phyloP scores from a whole-genome alignment of 2,797 vertebrate species.

The Phyllotis vaccarum region DNA sequence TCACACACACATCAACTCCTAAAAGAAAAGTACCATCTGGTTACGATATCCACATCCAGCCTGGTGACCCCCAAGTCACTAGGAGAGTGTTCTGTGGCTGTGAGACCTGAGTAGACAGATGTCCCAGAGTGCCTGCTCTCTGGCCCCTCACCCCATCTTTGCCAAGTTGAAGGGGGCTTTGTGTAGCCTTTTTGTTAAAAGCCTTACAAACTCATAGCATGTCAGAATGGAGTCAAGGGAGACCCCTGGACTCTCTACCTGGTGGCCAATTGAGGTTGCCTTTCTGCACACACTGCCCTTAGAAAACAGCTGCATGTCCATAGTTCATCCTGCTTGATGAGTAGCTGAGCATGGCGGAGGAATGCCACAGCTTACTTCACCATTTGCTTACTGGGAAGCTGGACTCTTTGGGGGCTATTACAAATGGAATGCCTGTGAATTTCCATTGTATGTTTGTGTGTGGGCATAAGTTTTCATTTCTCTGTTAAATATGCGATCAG shows the following conservation, averaged over 20 bases:
- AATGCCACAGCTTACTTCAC: neutral
- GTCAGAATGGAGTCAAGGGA: neutral
- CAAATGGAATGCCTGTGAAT: neutral
- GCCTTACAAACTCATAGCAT: neutral
- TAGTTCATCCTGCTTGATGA: neutral
- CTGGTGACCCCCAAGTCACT: neutral
- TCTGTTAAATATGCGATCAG: neutral
- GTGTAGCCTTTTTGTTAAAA: neutral
- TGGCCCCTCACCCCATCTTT: neutral
- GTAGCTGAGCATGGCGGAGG: fast-evolving
- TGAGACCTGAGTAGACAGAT: neutral
- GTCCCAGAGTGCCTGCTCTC: neutral
- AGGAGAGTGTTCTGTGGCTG: neutral
- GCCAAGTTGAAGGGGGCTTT: neutral
- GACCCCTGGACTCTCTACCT: neutral
- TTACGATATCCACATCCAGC: neutral
- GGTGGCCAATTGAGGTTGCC: neutral
- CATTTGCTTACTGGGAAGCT: neutral
- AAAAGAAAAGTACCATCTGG: neutral
- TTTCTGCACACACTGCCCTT: neutral
- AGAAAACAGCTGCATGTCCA: neutral
- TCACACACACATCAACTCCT: neutral
- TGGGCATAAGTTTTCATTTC: neutral
- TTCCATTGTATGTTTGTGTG: neutral
- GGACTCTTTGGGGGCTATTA: neutral